Evolutionary conservation across 2,888 invertebrate genomes (phyloP).

Genomic region (Chloromyia formosa): DNA sequence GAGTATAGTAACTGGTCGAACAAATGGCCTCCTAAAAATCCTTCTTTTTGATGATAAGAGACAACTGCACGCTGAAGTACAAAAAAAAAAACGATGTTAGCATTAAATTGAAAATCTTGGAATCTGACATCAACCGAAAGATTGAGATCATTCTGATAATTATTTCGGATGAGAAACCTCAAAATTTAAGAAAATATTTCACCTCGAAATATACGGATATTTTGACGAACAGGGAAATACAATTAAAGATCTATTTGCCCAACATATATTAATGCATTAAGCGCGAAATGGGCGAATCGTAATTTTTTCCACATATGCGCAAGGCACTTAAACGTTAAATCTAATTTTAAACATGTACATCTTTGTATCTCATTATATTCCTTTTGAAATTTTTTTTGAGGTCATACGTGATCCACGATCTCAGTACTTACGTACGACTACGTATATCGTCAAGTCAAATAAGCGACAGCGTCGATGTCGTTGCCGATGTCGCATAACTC

Average conservation of each 20-base stretch:
- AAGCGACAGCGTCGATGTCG: background rate
- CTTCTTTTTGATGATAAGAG: too few relatives aligned
- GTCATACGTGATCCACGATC: conserved; percentile 22
- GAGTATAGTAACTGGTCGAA: too few relatives aligned
- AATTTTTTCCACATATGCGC: background rate
- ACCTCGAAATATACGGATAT: too few relatives aligned
- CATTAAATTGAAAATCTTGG: too few relatives aligned
- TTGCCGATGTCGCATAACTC: conserved; percentile 4
- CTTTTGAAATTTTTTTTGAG: conserved; percentile 32
- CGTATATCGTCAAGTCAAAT: conserved; percentile 30
- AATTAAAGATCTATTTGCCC: conserved; percentile 16
- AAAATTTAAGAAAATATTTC: too few relatives aligned
- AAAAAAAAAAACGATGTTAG: too few relatives aligned
- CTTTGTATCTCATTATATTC: background rate
- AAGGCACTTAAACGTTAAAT: conserved; percentile 26
- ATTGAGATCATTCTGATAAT: too few relatives aligned
- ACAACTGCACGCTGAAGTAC: too few relatives aligned
- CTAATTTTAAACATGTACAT: conserved; percentile 20
- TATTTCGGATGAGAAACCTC: too few relatives aligned
- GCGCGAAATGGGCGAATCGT: conserved; percentile 21
- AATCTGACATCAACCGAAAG: too few relatives aligned
- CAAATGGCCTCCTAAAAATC: too few relatives aligned
- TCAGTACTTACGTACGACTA: background rate
- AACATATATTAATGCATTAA: conserved; percentile 4
- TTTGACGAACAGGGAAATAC: background rate